Percentiles rank a stretch among this genome's conserved stretches.
phyloP scores from a whole-genome alignment of 2,113 vertebrate genomes.

The Chrysochloris asiatica region DNA sequence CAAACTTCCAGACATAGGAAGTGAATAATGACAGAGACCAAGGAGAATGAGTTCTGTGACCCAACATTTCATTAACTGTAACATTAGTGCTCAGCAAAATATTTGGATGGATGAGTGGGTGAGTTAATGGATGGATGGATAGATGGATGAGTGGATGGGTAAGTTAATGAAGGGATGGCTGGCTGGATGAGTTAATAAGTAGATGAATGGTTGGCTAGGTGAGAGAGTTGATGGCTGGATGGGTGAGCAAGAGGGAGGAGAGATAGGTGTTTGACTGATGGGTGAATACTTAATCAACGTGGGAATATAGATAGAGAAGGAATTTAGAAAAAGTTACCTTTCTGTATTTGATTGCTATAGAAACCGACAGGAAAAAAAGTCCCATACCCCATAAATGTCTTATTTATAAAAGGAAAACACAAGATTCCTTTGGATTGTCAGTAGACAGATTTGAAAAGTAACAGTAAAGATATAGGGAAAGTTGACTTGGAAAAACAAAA shows the following conservation, averaged over 20 bases:
- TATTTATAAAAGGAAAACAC: background rate
- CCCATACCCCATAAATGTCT: background rate
- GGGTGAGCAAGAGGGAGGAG: background rate
- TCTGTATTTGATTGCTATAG: conserved; percentile 13
- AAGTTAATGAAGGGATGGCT: background rate
- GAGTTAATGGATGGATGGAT: background rate
- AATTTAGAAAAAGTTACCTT: background rate
- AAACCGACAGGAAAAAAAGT: background rate
- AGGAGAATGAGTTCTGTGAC: background rate
- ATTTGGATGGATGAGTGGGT: background rate
- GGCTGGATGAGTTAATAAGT: background rate
- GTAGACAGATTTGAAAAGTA: background rate
- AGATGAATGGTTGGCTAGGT: background rate
- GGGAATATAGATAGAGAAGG: background rate
- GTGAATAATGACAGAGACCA: background rate
- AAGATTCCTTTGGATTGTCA: background rate
- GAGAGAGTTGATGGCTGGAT: background rate
- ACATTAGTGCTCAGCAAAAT: background rate
- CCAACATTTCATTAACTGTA: conserved; percentile 11
- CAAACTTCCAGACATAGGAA: background rate
- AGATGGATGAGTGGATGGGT: background rate
- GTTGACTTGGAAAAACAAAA: background rate
- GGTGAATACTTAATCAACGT: background rate
- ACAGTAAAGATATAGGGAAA: background rate
- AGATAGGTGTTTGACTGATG: background rate